Conservation (phyloP, 2,797 vertebrate species). For the Craterocephalus amniculus region DNA sequence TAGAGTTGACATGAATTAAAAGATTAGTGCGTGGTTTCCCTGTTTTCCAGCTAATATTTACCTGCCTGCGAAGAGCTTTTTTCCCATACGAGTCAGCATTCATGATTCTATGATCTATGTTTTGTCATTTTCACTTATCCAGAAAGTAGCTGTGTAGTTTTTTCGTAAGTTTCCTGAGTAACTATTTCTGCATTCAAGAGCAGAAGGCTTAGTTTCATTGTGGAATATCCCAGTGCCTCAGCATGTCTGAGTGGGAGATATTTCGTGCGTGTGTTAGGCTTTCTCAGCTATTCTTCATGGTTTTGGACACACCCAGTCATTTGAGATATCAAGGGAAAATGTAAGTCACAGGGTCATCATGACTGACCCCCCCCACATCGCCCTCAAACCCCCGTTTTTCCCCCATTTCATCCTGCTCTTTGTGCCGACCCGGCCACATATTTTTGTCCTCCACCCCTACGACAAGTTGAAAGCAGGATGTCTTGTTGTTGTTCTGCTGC, state of each 20-base stretch:
- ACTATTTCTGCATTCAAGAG: slow-evolving; percentile 6
- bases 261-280: slow-evolving; percentile 61
- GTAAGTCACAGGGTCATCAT: slow-evolving; percentile 73
- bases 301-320: slow-evolving; percentile 54
- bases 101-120: not conserved
- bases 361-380: slow-evolving; percentile 60
- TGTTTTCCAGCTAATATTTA: slow-evolving; percentile 33
- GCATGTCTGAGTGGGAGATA: not conserved
- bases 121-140: slow-evolving; percentile 19
- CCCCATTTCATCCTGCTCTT: slow-evolving; percentile 1
- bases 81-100: slow-evolving; percentile 6
- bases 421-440: not conserved
- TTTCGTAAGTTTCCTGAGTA: slow-evolving; percentile 16
- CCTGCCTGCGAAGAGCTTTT: slow-evolving; percentile 2
- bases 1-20: slow-evolving; percentile 13
- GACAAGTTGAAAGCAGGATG: slow-evolving; percentile 5
- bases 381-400: slow-evolving; percentile 20
- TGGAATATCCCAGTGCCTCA: slow-evolving; percentile 24
- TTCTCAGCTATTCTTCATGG: slow-evolving; percentile 69
- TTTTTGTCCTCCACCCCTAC: not conserved
- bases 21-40: slow-evolving; percentile 65
- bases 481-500: not conserved
- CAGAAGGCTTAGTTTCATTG: slow-evolving; percentile 30
- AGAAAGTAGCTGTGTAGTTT: slow-evolving; percentile 17
- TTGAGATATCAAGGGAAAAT: slow-evolving; percentile 72